Percentiles rank a stretch among this genome's conserved stretches.
Conservation (phyloP, 2,888 invertebrate species). For the Sthenelais limicola region DNA sequence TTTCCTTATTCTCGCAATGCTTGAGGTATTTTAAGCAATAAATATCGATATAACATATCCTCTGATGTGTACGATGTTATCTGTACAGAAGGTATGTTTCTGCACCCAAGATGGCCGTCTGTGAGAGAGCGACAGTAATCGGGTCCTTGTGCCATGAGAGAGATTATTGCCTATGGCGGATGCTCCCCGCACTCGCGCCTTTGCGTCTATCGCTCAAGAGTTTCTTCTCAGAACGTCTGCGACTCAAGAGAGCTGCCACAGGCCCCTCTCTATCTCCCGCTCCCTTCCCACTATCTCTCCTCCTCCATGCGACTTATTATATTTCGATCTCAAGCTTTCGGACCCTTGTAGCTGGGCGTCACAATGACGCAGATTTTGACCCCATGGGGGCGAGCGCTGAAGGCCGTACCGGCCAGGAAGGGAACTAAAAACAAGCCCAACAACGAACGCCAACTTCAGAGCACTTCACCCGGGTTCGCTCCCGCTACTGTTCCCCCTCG, state of each 20-base stretch:
- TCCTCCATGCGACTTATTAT: conserved; percentile 26
- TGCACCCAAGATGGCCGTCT: too few relatives aligned
- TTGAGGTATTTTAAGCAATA: too few relatives aligned
- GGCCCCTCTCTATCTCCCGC: conserved; percentile 3
- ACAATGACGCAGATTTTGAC: conserved; percentile 2
- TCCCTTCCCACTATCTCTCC: too few relatives aligned
- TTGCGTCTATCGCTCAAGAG: conserved; percentile 1
- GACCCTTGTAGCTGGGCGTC: conserved; percentile 18
- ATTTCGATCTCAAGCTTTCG: conserved; percentile 14
- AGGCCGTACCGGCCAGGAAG: not conserved
- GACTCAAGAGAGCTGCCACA: conserved; percentile 15
- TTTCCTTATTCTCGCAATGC: too few relatives aligned
- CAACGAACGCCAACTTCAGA: too few relatives aligned
- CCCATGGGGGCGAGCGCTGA: not conserved
- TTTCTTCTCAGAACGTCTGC: conserved; percentile 2
- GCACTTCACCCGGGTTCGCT: not conserved
- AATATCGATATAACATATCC: too few relatives aligned
- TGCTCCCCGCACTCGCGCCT: conserved; percentile 7
- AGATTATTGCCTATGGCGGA: not conserved
- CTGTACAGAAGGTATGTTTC: too few relatives aligned
- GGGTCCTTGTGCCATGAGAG: too few relatives aligned
- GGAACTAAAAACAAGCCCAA: too few relatives aligned
- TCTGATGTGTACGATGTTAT: too few relatives aligned
- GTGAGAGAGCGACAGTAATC: too few relatives aligned
- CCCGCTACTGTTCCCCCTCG: not conserved